Base-by-base conservation (phyloP, 2,797 vertebrate genomes). In the Platyrinchus mystaceus region DNA sequence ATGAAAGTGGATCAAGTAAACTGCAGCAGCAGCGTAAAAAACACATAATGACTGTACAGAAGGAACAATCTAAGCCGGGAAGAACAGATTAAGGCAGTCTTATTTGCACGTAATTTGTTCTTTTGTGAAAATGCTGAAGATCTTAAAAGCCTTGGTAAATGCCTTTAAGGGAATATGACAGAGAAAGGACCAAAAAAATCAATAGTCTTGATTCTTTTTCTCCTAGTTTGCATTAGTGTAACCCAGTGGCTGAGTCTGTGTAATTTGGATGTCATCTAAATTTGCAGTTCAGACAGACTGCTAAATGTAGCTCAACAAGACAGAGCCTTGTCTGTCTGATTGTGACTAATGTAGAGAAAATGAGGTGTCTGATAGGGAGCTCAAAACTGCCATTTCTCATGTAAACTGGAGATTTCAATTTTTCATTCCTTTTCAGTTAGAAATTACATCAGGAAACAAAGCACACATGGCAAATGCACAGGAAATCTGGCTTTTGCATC, bases 341-440 rank as follows among this genome's bases (percentile, higher is more conserved):
- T 94, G 89, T 97, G 92, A 96, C 88, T 94, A 97, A 97, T 96
- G 92, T 86, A 81, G 91, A 93, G 95, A 97, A 96, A 95, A 93
- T 69, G 77, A 95, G 93, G 91, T 95, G 87, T 86, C 96, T 89
- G 78, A 95, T 96, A 91, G 90, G 73, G 66, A 87, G 87, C 69
- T 82, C 53, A 78, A 95, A 96, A 89, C 94, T 96, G 92, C 95
- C 89, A 84, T 94, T 97, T 75, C 76, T 95, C 91, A 79, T 95
- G 95, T 89, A 93, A 97, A 97, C 89, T 87, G 94, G 56, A 95
- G 88, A 94, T 96, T 95, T 95, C 92, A 90, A 91, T 95, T 97
- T 90, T 94, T 96, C 93, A 83, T 96, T 95, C 86, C 74, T 94
- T 89, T 95, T 92, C 87, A 88, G 91, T 92, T 78, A 90, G 95